Percentiles rank a stretch among this genome's conserved stretches.
These are phyloP conservation scores for Haemorhous mexicanus DNA, from an alignment of 2,113 vertebrate genomes.

Conservation along the genomic window DNA sequence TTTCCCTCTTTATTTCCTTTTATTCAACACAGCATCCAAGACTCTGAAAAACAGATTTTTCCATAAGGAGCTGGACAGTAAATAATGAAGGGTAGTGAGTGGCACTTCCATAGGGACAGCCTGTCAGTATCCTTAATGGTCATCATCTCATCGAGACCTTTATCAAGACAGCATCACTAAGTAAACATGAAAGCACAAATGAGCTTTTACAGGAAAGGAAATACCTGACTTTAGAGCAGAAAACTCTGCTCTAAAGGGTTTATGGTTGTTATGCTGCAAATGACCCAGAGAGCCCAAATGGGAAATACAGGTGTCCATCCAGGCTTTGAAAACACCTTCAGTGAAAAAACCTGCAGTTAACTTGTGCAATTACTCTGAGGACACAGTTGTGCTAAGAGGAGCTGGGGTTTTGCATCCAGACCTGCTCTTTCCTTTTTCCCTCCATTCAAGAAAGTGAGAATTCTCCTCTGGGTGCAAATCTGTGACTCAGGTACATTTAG, in stretches of 20 bases:
- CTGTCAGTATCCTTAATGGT: constrained; percentile 79
- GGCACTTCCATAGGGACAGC: constrained; percentile 79
- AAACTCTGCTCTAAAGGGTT: not conserved
- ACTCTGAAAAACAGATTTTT: not conserved
- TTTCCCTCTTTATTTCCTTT: not conserved
- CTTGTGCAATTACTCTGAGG: not conserved
- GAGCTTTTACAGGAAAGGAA: not conserved
- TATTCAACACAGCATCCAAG: not conserved
- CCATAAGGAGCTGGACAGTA: not conserved
- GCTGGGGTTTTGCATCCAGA: not conserved
- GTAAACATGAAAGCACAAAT: constrained; percentile 56
- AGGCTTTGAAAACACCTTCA: not conserved
- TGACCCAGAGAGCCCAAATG: not conserved
- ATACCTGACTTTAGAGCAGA: not conserved
- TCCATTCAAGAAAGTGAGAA: not conserved
- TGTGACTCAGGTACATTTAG: not conserved
- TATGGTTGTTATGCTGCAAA: not conserved
- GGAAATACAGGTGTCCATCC: not conserved
- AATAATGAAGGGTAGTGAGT: constrained; percentile 76
- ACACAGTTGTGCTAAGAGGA: not conserved
- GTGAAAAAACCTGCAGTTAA: not conserved
- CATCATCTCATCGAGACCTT: constrained; percentile 80
- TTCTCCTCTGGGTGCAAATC: not conserved
- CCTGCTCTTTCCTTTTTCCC: not conserved
- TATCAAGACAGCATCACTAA: constrained; percentile 79